These are phyloP conservation scores for Pecten maximus DNA, from an alignment of 2,888 invertebrate species.

Conservation along the genomic window DNA sequence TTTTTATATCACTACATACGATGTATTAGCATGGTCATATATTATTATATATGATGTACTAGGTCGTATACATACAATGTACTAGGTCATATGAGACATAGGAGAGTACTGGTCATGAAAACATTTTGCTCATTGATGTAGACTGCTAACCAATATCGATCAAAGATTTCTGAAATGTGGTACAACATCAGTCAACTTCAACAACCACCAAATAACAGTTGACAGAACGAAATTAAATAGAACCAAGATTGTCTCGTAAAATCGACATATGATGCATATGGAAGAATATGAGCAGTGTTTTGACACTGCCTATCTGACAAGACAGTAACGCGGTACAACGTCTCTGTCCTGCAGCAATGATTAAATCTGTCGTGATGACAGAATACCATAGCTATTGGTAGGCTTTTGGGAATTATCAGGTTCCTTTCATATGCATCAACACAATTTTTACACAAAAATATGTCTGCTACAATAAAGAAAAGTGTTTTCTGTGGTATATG, in stretches of 20 bases:
- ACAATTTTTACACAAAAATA: background rate
- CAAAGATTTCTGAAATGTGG: background rate
- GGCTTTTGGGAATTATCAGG: background rate
- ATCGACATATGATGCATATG: background rate
- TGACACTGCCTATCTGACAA: background rate
- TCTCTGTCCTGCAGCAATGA: background rate
- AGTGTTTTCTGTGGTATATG: background rate
- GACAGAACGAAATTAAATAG: slow-evolving; percentile 16
- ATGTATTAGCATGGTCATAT: too few species aligned
- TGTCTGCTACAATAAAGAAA: background rate
- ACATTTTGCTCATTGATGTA: background rate
- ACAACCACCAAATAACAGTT: background rate
- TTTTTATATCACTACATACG: too few species aligned
- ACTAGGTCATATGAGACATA: too few species aligned
- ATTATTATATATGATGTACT: too few species aligned
- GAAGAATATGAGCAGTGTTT: slow-evolving; percentile 33
- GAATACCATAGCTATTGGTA: background rate
- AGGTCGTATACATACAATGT: too few species aligned
- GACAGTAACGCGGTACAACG: background rate
- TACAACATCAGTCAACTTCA: background rate
- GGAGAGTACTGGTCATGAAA: background rate
- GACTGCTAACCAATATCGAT: background rate
- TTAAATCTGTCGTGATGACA: background rate
- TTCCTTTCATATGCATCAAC: background rate
- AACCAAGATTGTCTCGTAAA: background rate